These are phyloP conservation scores for Sthenelais limicola DNA, from an alignment of 2,888 invertebrate genomes.

Conservation along the genomic window DNA sequence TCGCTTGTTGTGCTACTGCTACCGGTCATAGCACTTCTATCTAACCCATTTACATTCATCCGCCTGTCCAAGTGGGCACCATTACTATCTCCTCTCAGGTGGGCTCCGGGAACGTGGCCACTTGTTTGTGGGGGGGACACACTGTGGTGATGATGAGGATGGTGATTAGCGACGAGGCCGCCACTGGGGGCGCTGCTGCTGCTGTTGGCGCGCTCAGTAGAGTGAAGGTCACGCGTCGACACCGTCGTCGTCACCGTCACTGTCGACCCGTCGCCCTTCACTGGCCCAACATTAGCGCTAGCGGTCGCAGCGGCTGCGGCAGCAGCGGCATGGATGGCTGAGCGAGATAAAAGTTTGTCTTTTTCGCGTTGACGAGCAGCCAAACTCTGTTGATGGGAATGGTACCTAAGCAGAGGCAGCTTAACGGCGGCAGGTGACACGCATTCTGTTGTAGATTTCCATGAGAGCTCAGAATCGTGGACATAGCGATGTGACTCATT, in stretches of 20 bases:
- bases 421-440: neutral
- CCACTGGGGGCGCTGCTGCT: too few species aligned
- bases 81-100: too few species aligned
- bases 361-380: neutral
- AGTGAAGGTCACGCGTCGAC: too few species aligned
- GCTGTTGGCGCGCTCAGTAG: too few species aligned
- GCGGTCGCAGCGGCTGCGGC: neutral
- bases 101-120: too few species aligned
- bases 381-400: neutral
- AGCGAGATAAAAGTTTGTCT: neutral
- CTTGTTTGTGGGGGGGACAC: too few species aligned
- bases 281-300: too few species aligned
- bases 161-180: too few species aligned
- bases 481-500: conserved; percentile 26
- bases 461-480: conserved; percentile 2
- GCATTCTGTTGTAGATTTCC: conserved; percentile 21
- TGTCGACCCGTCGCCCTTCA: too few species aligned
- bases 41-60: conserved; percentile 62
- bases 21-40: conserved; percentile 62
- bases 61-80: conserved; percentile 51
- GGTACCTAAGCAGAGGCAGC: conserved; percentile 9
- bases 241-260: too few species aligned
- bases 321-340: conserved; percentile 1
- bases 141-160: too few species aligned
- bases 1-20: conserved; percentile 53